Evolutionary conservation across 2,113 vertebrate species (phyloP), one percentile per base, ranked within the genome.

Genomic region (Dipodomys stephensi): DNA sequence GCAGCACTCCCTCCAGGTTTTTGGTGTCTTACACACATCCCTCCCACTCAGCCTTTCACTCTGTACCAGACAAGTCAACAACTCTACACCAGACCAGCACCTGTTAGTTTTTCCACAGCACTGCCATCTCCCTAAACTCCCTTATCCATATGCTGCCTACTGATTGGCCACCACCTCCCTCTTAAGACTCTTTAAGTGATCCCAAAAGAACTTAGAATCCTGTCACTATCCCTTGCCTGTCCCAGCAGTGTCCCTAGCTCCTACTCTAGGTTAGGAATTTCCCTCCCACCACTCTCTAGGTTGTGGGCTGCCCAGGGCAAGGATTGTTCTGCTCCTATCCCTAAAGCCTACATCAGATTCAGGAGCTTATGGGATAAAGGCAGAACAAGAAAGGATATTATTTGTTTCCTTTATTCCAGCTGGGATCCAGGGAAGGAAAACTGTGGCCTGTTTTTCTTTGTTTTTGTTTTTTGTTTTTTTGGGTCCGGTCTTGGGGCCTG

Each of bases 381-480:
- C 39, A 74, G 32, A n/a, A 35, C 28, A 13, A 67, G 57, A 67
- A 91, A 85, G 35, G 65, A 67, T 88, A 69, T 86, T 30, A 11
- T 53, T 88, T 1, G 27, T 76, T 7, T 28, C 49, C 78, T 71
- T 71, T 60, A 20, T 2, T 30, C 72, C 13, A 78, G 81, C 57
- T 83, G 32, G 64, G 18, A 25, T 18, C 69, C 77, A n/a, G 60
- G 44, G n/a, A 94, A 91, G 35, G 81, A 90, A 88, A 44, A 35
- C 81, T 7, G 0, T 23, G 27, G 39, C 71, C 72, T 3, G 23
- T 62, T 81, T 73, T 73, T 25, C n/a, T n/a, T n/a, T n/a, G n/a
- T 35, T 88, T 32, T 57, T 72, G 49, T 62, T 4, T 19, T 4
- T 39, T 39, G 39, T 39, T 39, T 39, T 5, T 39, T 39, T 39